These are phyloP conservation scores for Amblyjoppa fuscipennis DNA, from an alignment of 2,888 invertebrate genomes.

Conservation along the genomic window DNA sequence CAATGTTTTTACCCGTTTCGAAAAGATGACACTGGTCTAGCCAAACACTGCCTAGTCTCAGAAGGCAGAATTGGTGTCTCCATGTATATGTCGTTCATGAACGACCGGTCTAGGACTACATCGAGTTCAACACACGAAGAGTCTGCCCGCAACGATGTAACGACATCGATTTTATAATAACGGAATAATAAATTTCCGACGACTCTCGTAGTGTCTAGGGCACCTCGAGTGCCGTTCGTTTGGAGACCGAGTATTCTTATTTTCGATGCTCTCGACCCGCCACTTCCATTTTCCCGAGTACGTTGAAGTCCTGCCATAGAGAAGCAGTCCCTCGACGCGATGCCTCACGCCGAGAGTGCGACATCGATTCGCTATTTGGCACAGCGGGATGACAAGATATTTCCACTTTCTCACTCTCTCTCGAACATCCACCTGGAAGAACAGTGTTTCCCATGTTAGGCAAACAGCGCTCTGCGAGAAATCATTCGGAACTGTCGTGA, in stretches of 20 bases:
- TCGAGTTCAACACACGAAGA: background rate
- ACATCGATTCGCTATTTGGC: conserved; percentile 74
- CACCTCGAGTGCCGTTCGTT: conserved; percentile 3
- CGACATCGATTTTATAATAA: conserved; percentile 56
- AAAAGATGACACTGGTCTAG: background rate
- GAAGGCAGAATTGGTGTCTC: background rate
- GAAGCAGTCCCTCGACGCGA: conserved; percentile 22
- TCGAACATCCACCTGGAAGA: background rate
- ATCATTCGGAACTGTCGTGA: conserved; percentile 71
- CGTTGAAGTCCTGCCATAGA: background rate
- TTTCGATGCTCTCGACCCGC: background rate
- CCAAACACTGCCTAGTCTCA: background rate
- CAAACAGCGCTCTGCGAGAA: conserved; percentile 60
- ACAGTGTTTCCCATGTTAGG: background rate
- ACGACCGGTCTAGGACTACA: background rate
- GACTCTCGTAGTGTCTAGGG: conserved; percentile 10
- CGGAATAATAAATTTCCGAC: conserved; percentile 49
- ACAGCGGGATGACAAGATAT: conserved; percentile 69
- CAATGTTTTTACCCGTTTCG: background rate
- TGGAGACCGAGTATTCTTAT: conserved; percentile 9
- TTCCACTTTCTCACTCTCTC: background rate
- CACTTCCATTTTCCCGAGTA: conserved; percentile 53
- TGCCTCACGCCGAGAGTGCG: conserved; percentile 62
- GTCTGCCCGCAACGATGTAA: background rate
- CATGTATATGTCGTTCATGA: background rate